A percentile compares a stretch with the other conserved stretches of the same genome.
phyloP scores from a whole-genome alignment of 2,113 vertebrate genomes.

The Cyrtonyx montezumae region DNA sequence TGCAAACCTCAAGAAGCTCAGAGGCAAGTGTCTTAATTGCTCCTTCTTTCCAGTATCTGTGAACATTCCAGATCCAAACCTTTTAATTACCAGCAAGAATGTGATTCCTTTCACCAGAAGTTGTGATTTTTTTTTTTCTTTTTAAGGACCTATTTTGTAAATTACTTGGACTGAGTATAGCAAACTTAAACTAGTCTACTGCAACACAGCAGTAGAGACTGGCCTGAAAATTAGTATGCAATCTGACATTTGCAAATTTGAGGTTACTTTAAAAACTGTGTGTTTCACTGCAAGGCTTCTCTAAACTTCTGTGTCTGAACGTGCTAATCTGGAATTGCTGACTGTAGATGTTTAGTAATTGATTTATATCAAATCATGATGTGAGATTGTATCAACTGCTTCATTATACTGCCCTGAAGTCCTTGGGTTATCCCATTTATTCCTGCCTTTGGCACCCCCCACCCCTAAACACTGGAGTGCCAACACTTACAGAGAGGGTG shows the following conservation, averaged over 20 bases:
- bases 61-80: neutral
- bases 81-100: neutral
- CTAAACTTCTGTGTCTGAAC: neutral
- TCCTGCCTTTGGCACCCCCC: neutral
- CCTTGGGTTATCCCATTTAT: neutral
- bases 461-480: neutral
- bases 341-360: neutral
- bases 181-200: neutral
- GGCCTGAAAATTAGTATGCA: neutral
- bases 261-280: neutral
- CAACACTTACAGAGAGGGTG: neutral
- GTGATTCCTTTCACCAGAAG: neutral
- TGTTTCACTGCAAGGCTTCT: neutral
- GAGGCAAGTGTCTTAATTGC: neutral
- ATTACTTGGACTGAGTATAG: neutral
- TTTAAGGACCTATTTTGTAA: neutral
- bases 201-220: neutral
- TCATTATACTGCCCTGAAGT: neutral
- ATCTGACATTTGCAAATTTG: neutral
- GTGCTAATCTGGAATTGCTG: fast-evolving
- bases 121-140: neutral
- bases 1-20: neutral
- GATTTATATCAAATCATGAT: neutral
- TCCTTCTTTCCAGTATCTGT: neutral
- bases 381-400: neutral